A percentile compares a stretch with the other conserved stretches of the same genome.
phyloP scores from a whole-genome alignment of 1,140 invertebrate genomes.

The Drosophila willistoni region DNA sequence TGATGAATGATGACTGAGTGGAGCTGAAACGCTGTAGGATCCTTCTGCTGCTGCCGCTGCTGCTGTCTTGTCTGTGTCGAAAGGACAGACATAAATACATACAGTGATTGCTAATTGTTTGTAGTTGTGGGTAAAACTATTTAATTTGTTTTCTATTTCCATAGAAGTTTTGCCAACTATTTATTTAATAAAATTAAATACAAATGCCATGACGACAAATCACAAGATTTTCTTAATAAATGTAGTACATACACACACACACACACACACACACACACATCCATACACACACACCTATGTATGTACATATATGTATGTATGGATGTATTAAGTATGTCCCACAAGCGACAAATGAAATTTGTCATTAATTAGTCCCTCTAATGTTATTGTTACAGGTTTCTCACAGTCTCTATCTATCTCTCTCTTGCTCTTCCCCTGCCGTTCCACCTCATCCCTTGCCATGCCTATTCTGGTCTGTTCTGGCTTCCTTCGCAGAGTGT shows the following conservation, averaged over 20 bases:
- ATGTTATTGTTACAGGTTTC: constrained; percentile 12
- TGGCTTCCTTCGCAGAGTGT: background rate
- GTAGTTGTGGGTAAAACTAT: constrained; percentile 12
- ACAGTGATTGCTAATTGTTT: constrained; percentile 18
- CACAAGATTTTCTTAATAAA: background rate
- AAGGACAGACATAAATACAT: background rate
- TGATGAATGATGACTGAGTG: constrained; percentile 20
- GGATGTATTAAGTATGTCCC: background rate
- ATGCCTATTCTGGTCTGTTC: background rate
- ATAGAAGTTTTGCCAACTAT: background rate
- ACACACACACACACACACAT: background rate
- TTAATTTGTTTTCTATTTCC: constrained; percentile 6
- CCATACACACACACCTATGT: background rate
- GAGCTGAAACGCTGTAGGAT: background rate
- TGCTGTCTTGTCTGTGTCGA: background rate
- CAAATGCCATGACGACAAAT: constrained; percentile 2
- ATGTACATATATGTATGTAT: background rate
- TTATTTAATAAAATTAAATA: background rate
- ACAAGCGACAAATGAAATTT: constrained; percentile 16
- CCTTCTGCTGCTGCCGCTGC: background rate
- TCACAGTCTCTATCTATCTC: background rate
- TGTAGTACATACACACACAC: background rate
- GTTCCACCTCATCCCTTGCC: background rate
- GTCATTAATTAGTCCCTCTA: constrained; percentile 20
- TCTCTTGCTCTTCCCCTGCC: background rate